Evolutionary conservation across 1,140 invertebrate species (phyloP), one percentile per base, ranked within the genome.

Genomic region (Asbolus verrucosus): DNA sequence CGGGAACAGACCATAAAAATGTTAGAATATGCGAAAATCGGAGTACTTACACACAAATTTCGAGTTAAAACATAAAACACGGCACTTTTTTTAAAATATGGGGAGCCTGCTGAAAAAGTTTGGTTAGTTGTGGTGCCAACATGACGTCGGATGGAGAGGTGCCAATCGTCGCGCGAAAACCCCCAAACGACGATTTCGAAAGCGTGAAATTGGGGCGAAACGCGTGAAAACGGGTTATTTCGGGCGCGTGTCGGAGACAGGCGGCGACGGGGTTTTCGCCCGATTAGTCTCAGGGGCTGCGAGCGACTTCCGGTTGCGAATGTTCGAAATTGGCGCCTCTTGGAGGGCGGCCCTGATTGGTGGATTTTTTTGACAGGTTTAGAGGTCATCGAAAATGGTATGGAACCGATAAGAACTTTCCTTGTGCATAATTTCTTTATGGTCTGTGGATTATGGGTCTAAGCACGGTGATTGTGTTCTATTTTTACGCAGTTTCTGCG

Each of bases 401-500:
- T 54, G 24, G 46, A 24, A 27, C 46, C 46, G 46, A 54, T 54
- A 54, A 54, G 46, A 43, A 54, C 46, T 54, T 54, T 54, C 41
- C 11, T 54, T 21, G 46, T 54, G 46, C 24, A 54, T 54, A 54
- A 43, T 24, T 54, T 54, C 19, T 54, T 54, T 54, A 19, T 54
- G 46, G 19, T 54, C 46, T 19, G 18, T 54, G 46, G 46, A 54
- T 54, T 54, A 54, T 54, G 46, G 46, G 46, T 54, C 27, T 54
- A 54, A 27, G 19, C 21, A 2, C 46, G 4, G 46, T 54, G 21
- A 54, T 54, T 54, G 46, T 30, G 46, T 54, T 21, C 46, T 16
- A 54, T 54, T 54, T 43, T 15, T 4, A 18, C 16, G 11, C 14
- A 15, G 5, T 15, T 16, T 18, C 39, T 43, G 39, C 16, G 39